Conservation (phyloP, 1,140 invertebrate genomes). For the Bombus sibiricus region DNA sequence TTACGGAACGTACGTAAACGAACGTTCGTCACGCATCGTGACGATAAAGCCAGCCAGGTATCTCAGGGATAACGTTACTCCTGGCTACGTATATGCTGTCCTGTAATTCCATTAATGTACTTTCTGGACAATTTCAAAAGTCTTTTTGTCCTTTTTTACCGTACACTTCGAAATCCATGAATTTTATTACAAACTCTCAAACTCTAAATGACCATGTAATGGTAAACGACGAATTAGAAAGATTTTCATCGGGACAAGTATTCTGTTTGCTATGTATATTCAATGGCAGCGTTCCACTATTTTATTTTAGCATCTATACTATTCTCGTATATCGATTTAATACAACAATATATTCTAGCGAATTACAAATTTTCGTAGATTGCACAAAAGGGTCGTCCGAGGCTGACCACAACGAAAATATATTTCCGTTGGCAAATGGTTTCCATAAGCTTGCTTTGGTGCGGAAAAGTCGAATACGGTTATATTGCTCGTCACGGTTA, state of each 20-base stretch:
- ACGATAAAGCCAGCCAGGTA: slow-evolving; percentile 76
- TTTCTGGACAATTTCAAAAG: neutral
- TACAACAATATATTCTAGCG: too few species aligned
- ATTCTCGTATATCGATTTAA: neutral
- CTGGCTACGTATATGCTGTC: slow-evolving; percentile 50
- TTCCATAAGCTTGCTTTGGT: slow-evolving; percentile 50
- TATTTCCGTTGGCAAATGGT: slow-evolving; percentile 45
- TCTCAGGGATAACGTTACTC: slow-evolving; percentile 79
- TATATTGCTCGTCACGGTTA: slow-evolving; percentile 49
- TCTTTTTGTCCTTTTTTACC: neutral
- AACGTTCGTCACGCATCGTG: slow-evolving; percentile 76
- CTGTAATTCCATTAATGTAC: slow-evolving; percentile 60
- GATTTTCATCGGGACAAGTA: neutral
- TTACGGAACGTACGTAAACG: slow-evolving; percentile 65
- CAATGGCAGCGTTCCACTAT: neutral
- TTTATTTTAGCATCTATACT: neutral
- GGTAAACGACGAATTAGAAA: neutral
- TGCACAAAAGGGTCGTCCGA: neutral
- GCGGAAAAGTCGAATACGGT: slow-evolving; percentile 58
- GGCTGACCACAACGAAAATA: slow-evolving; percentile 12
- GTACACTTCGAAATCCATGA: too few species aligned
- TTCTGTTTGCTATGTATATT: neutral
- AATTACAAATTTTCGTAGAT: neutral
- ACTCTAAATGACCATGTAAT: too few species aligned
- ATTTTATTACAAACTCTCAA: fast-evolving